Percentiles rank a stretch among this genome's conserved stretches.
Conservation (phyloP, 2,888 invertebrate genomes). For the Molanna angustata region DNA sequence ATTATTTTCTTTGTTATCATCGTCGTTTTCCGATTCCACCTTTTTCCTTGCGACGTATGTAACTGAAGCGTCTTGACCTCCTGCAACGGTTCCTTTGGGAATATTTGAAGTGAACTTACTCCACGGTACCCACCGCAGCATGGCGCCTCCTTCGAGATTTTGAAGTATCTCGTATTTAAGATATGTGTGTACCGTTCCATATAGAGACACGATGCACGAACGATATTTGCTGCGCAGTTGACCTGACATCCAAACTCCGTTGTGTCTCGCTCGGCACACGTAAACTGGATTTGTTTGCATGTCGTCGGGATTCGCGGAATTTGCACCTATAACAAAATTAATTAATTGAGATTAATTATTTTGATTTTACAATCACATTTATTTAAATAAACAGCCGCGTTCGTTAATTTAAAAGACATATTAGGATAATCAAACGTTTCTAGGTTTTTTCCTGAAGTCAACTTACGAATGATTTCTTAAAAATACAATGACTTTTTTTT, state of each 20-base stretch:
- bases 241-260: conserved; percentile 73
- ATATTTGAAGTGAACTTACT: conserved; percentile 60
- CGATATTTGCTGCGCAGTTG: conserved; percentile 58
- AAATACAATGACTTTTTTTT: too few relatives aligned
- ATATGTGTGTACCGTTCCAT: conserved; percentile 56
- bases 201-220: conserved; percentile 63
- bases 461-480: too few relatives aligned
- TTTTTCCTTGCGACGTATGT: conserved; percentile 51
- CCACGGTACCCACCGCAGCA: conserved; percentile 76
- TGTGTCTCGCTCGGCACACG: conserved; percentile 70
- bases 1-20: conserved; percentile 19
- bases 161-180: conserved; percentile 69
- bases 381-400: too few relatives aligned
- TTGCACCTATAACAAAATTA: conserved; percentile 16
- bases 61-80: conserved; percentile 43
- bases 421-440: too few relatives aligned
- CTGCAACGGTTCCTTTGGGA: conserved; percentile 67
- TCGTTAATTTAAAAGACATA: too few relatives aligned
- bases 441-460: too few relatives aligned
- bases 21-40: conserved; percentile 40
- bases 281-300: conserved; percentile 50
- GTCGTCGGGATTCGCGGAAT: conserved; percentile 26
- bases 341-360: too few relatives aligned
- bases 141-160: conserved; percentile 73
- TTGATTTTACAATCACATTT: not conserved